Evolutionary conservation across 2,888 invertebrate species (phyloP), one percentile per base, ranked within the genome.

Genomic region (Troides aeacus): DNA sequence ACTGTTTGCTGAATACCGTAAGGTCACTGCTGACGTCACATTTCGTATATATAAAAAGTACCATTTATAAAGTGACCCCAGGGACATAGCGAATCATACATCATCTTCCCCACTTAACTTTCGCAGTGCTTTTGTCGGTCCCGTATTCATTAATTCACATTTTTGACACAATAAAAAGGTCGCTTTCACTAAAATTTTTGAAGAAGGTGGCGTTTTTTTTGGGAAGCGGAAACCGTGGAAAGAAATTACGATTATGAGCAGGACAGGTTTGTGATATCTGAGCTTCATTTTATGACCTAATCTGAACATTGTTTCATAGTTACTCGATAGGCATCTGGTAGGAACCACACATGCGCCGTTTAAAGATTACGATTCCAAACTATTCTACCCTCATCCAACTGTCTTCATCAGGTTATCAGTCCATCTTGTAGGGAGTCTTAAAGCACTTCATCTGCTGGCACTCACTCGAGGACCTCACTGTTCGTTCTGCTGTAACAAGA

Each of bases 61-160:
- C 64, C 64, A 64, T 70, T 70, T 70, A 66, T 70, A 67, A 70
- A 63, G 64, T 67, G 70, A 67, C 70, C 70, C 70, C 12, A 67
- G 66, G 61, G 70, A 64, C 64, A 64, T 57, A 66, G 61, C 63
- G 30, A 70, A 70, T 70, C 70, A 64, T 70, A 64, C 61, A 67
- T 67, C 70, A 66, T 67, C 67, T 66, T 56, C 36, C 67, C 67
- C 66, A 70, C 70, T 70, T 71, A 71, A 69, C 68, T 71, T 68
- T 62, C 64, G 59, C 72, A 66, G 66, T 72, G 68, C 70, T 72
- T 72, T 64, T 59, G 69, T 63, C 24, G 64, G 53, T 57, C 66
- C 69, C 66, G 60, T 67, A 69, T 66, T 69, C 69, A 69, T 67
- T 60, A 72, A 66, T 69, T 66, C 66, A 64, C 46, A 66, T 66